Evolutionary conservation across 2,113 vertebrate species (phyloP).

Genomic region (Syngnathus floridae): DNA sequence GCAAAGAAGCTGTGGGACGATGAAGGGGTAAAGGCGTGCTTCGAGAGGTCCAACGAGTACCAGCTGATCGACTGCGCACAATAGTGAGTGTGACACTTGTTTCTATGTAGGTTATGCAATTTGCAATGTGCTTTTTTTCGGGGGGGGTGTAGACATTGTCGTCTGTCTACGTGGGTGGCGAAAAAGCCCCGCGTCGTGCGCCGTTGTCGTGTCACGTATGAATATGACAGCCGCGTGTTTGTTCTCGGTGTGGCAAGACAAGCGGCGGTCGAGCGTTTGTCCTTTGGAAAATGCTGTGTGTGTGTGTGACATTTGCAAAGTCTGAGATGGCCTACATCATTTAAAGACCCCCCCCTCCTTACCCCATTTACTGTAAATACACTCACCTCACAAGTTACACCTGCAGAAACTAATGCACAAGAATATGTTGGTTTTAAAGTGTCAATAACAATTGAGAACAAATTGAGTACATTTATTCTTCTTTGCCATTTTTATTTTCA

Average conservation of each 20-base stretch:
- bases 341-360: slow-evolving; percentile 11
- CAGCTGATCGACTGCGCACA: slow-evolving; percentile 98
- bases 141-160: slow-evolving; percentile 20
- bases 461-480: too few relatives aligned
- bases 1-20: slow-evolving; percentile 98
- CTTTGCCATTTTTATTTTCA: too few relatives aligned
- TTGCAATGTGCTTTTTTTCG: slow-evolving; percentile 3
- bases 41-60: slow-evolving; percentile 96
- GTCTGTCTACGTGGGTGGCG: slow-evolving; percentile 8
- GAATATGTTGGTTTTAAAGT: not conserved
- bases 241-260: slow-evolving; percentile 55
- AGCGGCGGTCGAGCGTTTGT: slow-evolving; percentile 35
- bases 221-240: slow-evolving; percentile 50
- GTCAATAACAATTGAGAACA: not conserved
- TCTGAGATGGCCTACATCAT: slow-evolving; percentile 8
- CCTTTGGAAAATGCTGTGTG: slow-evolving; percentile 37
- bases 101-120: not conserved
- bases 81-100: slow-evolving; percentile 80
- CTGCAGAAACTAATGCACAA: not conserved
- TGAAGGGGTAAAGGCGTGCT: slow-evolving; percentile 95
- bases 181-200: slow-evolving; percentile 24
- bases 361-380: slow-evolving; percentile 2
- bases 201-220: slow-evolving; percentile 45
- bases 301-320: slow-evolving; percentile 44
- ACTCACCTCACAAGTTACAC: not conserved